Percentiles rank a stretch among this genome's conserved stretches.
Evolutionary conservation across 2,113 vertebrate genomes (phyloP).

Genomic region (Cairina moschata): DNA sequence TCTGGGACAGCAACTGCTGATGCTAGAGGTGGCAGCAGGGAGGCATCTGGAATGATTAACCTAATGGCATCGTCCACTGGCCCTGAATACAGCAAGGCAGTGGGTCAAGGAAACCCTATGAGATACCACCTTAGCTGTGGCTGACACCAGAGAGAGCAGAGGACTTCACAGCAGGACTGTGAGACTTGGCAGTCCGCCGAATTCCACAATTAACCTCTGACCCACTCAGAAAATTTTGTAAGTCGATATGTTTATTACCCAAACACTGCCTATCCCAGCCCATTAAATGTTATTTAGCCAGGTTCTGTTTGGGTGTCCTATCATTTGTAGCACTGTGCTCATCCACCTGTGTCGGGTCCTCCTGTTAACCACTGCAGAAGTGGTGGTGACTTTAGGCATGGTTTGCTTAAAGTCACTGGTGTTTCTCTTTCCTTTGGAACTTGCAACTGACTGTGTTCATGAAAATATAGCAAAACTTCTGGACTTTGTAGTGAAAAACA

Average conservation of each 20-base stretch:
- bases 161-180: neutral
- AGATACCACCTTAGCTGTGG: neutral
- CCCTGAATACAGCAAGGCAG: neutral
- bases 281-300: neutral
- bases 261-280: neutral
- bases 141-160: neutral
- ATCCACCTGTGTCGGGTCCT: neutral
- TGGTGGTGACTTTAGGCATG: neutral
- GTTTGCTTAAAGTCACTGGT: fast-evolving
- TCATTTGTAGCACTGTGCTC: neutral
- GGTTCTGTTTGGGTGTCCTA: neutral
- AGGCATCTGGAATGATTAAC: neutral
- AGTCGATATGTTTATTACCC: neutral
- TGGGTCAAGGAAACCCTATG: neutral
- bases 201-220: neutral
- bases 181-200: neutral
- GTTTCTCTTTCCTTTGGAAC: neutral
- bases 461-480: neutral
- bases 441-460: fast-evolving
- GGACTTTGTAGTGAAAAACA: fast-evolving
- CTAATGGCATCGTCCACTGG: neutral
- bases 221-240: neutral
- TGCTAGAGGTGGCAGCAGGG: neutral
- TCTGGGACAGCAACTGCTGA: neutral
- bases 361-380: neutral